A percentile compares a stretch with the other conserved stretches of the same genome.
These are phyloP conservation scores for Charina bottae DNA, from an alignment of 2,113 vertebrate species.

Conservation along the genomic window DNA sequence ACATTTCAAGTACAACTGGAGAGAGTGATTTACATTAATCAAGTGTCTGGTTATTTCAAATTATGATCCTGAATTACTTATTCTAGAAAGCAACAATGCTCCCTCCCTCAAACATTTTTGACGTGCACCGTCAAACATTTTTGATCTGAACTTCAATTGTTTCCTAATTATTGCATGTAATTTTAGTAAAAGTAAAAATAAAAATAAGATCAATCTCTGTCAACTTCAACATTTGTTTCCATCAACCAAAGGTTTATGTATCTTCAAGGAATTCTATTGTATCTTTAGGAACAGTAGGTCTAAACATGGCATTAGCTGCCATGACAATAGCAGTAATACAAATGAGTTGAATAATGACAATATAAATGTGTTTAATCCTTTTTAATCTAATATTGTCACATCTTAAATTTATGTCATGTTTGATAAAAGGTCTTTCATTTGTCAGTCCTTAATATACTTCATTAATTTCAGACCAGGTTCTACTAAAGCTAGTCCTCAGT, in stretches of 20 bases:
- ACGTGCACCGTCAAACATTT: too few species aligned
- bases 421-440: neutral
- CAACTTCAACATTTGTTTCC: neutral
- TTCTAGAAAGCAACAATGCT: neutral
- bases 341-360: neutral
- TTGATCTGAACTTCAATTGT: neutral
- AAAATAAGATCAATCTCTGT: neutral
- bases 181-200: neutral
- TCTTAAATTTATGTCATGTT: neutral
- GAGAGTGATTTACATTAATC: too few species aligned
- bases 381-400: neutral
- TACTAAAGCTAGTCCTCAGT: neutral
- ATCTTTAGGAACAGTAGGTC: neutral
- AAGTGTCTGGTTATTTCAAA: neutral
- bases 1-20: neutral
- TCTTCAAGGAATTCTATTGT: neutral
- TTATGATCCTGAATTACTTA: neutral
- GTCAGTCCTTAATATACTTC: neutral
- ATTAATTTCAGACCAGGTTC: neutral
- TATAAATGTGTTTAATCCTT: neutral
- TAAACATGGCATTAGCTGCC: neutral
- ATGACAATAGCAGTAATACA: neutral
- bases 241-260: neutral
- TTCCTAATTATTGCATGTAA: neutral
- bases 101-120: neutral